Evolutionary conservation across 2,797 vertebrate genomes (phyloP).

Genomic region (Fratercula arctica): DNA sequence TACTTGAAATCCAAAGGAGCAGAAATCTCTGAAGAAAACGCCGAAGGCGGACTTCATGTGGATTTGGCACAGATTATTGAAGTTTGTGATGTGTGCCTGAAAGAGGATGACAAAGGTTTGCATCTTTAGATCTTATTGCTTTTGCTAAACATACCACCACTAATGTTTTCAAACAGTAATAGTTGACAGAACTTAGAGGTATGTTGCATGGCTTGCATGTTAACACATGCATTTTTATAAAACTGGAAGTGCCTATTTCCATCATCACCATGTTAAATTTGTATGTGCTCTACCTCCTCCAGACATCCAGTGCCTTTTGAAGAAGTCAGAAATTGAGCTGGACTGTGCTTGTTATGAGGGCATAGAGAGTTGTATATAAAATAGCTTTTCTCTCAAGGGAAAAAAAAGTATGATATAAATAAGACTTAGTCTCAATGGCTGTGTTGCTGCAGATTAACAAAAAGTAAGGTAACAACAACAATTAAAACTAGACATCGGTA

Average conservation of each 20-base stretch:
- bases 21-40: conserved; percentile 97
- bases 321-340: neutral
- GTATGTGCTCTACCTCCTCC: neutral
- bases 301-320: neutral
- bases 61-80: conserved; percentile 97
- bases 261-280: neutral
- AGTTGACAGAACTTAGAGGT: neutral
- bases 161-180: neutral
- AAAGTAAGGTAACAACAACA: neutral
- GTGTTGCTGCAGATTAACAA: neutral
- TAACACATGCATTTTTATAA: neutral
- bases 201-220: accelerated
- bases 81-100: conserved; percentile 93
- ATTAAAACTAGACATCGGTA: neutral
- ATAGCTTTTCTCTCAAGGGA: neutral
- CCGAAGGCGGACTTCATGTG: conserved; percentile 92
- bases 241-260: neutral
- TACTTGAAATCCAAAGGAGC: conserved; percentile 95
- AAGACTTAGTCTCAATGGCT: neutral
- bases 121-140: neutral
- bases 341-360: neutral
- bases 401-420: neutral
- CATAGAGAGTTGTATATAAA: neutral
- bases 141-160: accelerated
- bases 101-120: conserved; percentile 96